Percentiles rank a stretch among this genome's conserved stretches.
Evolutionary conservation across 2,888 invertebrate genomes (phyloP).

Genomic region (Nomada ruficornis): DNA sequence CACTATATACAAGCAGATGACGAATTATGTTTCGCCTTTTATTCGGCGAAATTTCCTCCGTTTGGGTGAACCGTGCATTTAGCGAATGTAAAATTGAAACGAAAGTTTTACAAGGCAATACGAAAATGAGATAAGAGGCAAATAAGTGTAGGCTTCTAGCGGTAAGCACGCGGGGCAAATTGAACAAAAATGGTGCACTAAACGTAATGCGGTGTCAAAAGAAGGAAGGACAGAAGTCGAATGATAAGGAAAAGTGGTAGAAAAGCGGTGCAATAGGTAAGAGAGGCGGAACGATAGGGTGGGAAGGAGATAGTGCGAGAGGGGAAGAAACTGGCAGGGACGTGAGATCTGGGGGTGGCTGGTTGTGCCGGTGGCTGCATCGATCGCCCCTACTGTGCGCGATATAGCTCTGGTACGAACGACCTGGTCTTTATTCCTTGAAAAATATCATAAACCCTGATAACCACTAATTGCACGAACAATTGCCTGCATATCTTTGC

Average conservation of each 20-base stretch:
- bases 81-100: too few species aligned
- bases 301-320: background rate
- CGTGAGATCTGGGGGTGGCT: slow-evolving; percentile 70
- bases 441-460: slow-evolving; percentile 66
- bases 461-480: slow-evolving; percentile 49
- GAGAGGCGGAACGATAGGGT: background rate
- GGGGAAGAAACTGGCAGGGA: slow-evolving; percentile 40
- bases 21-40: too few species aligned
- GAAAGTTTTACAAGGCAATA: background rate
- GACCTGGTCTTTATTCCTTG: slow-evolving; percentile 63
- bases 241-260: slow-evolving; percentile 28
- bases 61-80: too few species aligned
- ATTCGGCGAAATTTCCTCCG: too few species aligned
- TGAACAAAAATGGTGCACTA: background rate
- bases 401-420: slow-evolving; percentile 50
- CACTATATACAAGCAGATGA: too few species aligned
- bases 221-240: slow-evolving; percentile 10
- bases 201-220: background rate
- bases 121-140: background rate
- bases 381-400: slow-evolving; percentile 74
- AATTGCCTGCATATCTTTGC: background rate
- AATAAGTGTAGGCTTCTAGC: too few species aligned
- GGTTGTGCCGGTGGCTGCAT: slow-evolving; percentile 80
- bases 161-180: too few species aligned
- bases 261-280: background rate